Evolutionary conservation across 2,113 vertebrate genomes (phyloP).

Genomic region (Mesoclemmys tuberculata): DNA sequence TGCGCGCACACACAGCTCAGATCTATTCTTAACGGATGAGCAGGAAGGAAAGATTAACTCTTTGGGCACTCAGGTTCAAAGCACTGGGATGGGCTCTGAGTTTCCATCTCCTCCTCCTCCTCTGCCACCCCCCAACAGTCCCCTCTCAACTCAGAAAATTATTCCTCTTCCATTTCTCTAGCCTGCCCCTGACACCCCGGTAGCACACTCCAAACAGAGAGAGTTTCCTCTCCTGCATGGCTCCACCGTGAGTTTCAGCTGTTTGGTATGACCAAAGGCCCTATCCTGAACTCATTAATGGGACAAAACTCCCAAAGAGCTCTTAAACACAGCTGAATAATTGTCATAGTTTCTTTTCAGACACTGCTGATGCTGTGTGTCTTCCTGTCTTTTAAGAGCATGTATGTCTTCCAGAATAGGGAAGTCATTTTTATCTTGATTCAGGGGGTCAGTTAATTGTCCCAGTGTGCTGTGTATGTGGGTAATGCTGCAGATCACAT

Average conservation of each 20-base stretch:
- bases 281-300: accelerated
- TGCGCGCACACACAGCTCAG: accelerated
- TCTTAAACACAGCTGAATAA: background rate
- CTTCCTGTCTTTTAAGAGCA: background rate
- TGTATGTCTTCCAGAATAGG: background rate
- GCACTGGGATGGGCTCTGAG: background rate
- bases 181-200: too few species aligned
- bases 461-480: background rate
- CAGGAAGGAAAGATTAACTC: background rate
- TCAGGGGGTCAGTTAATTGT: background rate
- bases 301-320: accelerated
- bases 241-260: background rate
- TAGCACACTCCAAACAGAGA: background rate
- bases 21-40: background rate
- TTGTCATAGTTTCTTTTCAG: background rate
- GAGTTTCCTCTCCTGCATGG: background rate
- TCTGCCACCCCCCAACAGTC: too few species aligned
- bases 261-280: background rate
- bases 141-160: background rate
- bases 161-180: background rate
- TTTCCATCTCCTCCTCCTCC: background rate
- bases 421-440: background rate
- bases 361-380: accelerated
- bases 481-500: background rate
- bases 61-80: background rate